Evolutionary conservation across 2,113 vertebrate genomes (phyloP), one percentile per base, ranked within the genome.

Genomic region (Arenaria interpres): DNA sequence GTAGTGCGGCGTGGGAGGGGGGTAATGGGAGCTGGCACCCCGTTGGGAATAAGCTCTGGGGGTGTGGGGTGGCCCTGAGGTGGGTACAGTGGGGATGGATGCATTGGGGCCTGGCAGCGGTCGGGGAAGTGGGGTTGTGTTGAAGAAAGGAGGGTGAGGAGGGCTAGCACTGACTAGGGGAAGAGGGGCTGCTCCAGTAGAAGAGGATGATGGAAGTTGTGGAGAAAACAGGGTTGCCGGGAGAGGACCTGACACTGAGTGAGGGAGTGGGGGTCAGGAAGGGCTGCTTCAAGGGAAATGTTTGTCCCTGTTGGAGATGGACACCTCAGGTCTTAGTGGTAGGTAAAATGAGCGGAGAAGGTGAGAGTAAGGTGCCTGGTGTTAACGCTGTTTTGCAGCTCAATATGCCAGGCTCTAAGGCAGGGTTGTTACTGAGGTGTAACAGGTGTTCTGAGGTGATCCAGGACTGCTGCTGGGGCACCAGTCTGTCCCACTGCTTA

Each of bases 1-100:
- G n/a, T 48, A 39, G 5, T 4, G 4, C 1, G 9, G 68, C 1
- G 28, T 32, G 16, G 56, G 43, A 37, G 7, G 4, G 9, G 7
- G 27, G 5, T 30, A 12, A 12, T 25, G 41, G 23, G 35, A 56
- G 48, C 43, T 46, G 67, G 13, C 9, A 11, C 4, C 7, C 35
- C 8, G 17, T 23, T 37, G 27, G 37, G 24, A 39, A 4, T 14
- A 62, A 43, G 23, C 16, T 45, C 13, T 4, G 35, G 62, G 30
- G 10, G 10, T 41, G 64, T 35, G 79, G 28, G 33, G 32, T 30
- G 67, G 33, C 22, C 13, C 16, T 46, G 25, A 11, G 46, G 12
- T 37, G 30, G 39, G 33, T n/a, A 18, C 3, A 48, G 41, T 33
- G 48, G 11, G 19, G 7, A 8, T 33, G 54, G 24, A 17, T 2